phyloP scores from a whole-genome alignment of 92 coral and sea anemone genomes.

The Bergia puertoricense region DNA sequence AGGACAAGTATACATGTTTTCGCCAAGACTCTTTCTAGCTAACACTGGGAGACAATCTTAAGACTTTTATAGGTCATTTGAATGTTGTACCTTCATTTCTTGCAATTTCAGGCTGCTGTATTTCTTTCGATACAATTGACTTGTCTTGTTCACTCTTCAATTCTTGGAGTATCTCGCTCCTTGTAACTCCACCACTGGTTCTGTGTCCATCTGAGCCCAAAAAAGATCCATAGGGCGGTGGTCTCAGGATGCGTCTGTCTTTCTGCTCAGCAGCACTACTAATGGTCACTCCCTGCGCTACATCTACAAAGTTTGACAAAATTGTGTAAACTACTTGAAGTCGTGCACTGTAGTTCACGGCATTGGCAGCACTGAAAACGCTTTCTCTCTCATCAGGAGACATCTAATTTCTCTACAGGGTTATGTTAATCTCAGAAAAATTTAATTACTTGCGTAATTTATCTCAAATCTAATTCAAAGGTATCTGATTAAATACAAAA shows the following conservation, averaged over 20 bases:
- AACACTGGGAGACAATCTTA: too few relatives aligned
- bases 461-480: too few relatives aligned
- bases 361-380: too few relatives aligned
- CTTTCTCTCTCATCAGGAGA: too few relatives aligned
- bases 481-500: too few relatives aligned
- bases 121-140: background rate
- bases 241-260: conserved; percentile 27
- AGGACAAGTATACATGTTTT: too few relatives aligned
- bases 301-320: background rate
- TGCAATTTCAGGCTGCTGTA: background rate
- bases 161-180: background rate
- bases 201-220: background rate
- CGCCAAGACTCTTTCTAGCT: too few relatives aligned
- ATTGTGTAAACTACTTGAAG: background rate
- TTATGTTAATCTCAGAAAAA: too few relatives aligned
- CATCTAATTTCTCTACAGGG: too few relatives aligned
- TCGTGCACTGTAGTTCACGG: background rate
- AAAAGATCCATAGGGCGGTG: conserved; percentile 7
- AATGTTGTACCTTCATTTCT: background rate
- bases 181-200: background rate
- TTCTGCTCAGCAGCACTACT: background rate
- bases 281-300: background rate
- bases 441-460: too few relatives aligned
- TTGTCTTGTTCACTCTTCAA: background rate
- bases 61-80: too few relatives aligned